Conservation (phyloP, 2,113 vertebrate genomes). For the Gymnarchus niloticus region DNA sequence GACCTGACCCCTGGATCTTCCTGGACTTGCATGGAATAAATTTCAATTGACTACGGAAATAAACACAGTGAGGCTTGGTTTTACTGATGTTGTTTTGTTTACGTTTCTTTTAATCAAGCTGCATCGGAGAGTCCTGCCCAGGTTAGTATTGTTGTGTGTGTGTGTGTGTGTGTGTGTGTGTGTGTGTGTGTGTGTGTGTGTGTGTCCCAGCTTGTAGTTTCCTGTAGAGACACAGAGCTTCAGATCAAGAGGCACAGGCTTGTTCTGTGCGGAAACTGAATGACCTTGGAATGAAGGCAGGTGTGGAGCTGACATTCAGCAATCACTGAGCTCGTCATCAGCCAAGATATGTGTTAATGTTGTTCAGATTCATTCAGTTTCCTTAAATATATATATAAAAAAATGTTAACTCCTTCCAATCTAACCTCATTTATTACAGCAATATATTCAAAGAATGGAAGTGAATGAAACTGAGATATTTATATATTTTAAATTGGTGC, state of each 20-base stretch:
- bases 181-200: no score
- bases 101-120: not conserved
- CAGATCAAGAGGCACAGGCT: not conserved
- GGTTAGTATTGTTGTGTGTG: not conserved
- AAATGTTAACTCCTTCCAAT: not conserved
- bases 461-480: not conserved
- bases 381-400: conserved; percentile 1
- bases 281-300: not conserved
- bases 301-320: not conserved
- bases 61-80: not conserved
- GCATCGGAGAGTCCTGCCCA: not conserved
- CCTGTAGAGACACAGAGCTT: not conserved
- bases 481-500: no score
- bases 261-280: not conserved
- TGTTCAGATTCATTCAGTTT: no score
- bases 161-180: not conserved
- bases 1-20: no score
- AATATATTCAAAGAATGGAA: not conserved
- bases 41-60: not conserved
- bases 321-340: not conserved
- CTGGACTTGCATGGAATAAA: not conserved
- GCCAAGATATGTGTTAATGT: not conserved
- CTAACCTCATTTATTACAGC: not conserved
- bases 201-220: no score
- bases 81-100: not conserved